These are phyloP conservation scores for Phyllotreta striolata DNA, from an alignment of 2,888 invertebrate species.

Conservation along the genomic window DNA sequence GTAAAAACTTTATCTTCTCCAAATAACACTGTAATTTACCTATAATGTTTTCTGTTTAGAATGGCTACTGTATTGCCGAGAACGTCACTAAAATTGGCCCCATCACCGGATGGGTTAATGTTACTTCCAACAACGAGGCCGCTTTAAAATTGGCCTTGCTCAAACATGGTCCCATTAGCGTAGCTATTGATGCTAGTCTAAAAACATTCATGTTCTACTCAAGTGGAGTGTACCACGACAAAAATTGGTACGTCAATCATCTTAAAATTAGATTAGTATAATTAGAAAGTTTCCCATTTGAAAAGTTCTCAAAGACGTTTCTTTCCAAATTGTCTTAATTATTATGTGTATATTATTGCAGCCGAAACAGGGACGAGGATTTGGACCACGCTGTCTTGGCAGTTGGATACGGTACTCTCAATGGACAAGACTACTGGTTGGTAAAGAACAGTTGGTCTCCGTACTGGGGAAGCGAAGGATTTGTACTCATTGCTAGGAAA, in stretches of 20 bases:
- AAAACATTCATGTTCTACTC: slow-evolving; percentile 92
- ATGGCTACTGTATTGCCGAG: slow-evolving; percentile 57
- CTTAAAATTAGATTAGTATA: no score
- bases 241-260: no score
- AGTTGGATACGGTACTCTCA: slow-evolving; percentile 87
- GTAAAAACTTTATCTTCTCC: slow-evolving; percentile 58
- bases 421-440: slow-evolving; percentile 89
- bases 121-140: slow-evolving; percentile 77
- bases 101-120: slow-evolving; percentile 88
- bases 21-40: no score
- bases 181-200: slow-evolving; percentile 89
- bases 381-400: slow-evolving; percentile 94
- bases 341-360: slow-evolving; percentile 44
- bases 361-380: slow-evolving; percentile 78
- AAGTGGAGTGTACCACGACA: slow-evolving; percentile 76
- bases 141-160: slow-evolving; percentile 82
- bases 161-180: slow-evolving; percentile 90
- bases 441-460: slow-evolving; percentile 98
- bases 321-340: no score
- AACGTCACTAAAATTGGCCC: slow-evolving; percentile 76
- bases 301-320: no score
- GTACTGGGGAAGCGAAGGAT: slow-evolving; percentile 97
- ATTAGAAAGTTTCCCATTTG: no score
- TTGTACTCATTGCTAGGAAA: slow-evolving; percentile 87
- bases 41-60: not conserved